Evolutionary conservation across 2,113 vertebrate species (phyloP).

Genomic region (Syngnathus floridae): DNA sequence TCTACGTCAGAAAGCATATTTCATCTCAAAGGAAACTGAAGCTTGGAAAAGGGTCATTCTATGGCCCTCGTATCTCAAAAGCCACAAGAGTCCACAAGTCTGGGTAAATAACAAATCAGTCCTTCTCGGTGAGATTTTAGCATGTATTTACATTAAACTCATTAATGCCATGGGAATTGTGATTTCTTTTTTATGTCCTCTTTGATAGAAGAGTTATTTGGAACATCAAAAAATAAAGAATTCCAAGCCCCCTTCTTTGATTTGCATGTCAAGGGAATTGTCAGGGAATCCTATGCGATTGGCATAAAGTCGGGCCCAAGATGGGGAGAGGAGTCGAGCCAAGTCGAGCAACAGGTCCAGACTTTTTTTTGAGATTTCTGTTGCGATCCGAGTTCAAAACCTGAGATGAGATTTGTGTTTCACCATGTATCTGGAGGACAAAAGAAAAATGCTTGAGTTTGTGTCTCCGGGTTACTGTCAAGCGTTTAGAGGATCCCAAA

Average conservation of each 20-base stretch:
- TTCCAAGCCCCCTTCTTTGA: constrained; percentile 15
- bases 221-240: constrained; percentile 45
- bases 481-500: not conserved
- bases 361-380: not conserved
- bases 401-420: constrained; percentile 98
- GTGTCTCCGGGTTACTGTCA: not conserved
- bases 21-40: constrained; percentile 29
- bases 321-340: not conserved
- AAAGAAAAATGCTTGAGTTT: not conserved
- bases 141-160: constrained; percentile 49
- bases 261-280: not conserved
- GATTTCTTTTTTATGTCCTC: constrained; percentile 7
- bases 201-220: constrained; percentile 49
- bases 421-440: constrained; percentile 86
- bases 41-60: constrained; percentile 19
- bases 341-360: not conserved
- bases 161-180: constrained; percentile 11
- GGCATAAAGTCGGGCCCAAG: not conserved
- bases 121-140: constrained; percentile 22
- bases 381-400: constrained; percentile 75
- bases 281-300: not conserved
- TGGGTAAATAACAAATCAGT: constrained; percentile 24
- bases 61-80: constrained; percentile 26
- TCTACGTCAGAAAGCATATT: constrained; percentile 45
- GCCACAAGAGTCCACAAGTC: constrained; percentile 14